Conservation (phyloP, 2,797 vertebrate species). For the Pitangus sulphuratus region DNA sequence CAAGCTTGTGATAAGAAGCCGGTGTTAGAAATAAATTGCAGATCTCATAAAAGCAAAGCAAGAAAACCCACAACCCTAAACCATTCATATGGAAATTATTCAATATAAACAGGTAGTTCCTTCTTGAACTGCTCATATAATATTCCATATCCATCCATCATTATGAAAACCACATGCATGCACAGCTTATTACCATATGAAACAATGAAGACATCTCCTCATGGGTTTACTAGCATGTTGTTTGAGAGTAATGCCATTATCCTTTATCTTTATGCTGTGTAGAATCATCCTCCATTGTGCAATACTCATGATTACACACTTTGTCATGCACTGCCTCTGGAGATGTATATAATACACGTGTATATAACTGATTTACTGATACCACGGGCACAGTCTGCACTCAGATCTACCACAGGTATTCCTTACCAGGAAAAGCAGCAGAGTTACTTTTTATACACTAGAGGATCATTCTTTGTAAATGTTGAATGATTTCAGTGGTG, state of each 20-base stretch:
- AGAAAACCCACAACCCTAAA: not conserved
- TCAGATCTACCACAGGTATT: not conserved
- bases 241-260: not conserved
- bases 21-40: not conserved
- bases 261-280: not conserved
- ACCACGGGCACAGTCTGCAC: not conserved
- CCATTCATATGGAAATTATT: not conserved
- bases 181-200: not conserved
- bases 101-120: not conserved
- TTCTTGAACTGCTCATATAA: not conserved
- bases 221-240: not conserved
- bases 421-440: not conserved
- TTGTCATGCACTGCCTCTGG: not conserved
- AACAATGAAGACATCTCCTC: not conserved
- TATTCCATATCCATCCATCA: not conserved
- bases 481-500: not conserved
- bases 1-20: slow-evolving; percentile 35
- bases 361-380: not conserved
- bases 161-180: not conserved
- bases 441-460: not conserved
- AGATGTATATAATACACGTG: not conserved
- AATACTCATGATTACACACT: not conserved
- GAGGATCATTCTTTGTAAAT: not conserved
- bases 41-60: not conserved
- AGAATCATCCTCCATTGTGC: not conserved